Evolutionary conservation across 1,140 invertebrate genomes (phyloP).

Genomic region (Akabosia matsudoensis): DNA sequence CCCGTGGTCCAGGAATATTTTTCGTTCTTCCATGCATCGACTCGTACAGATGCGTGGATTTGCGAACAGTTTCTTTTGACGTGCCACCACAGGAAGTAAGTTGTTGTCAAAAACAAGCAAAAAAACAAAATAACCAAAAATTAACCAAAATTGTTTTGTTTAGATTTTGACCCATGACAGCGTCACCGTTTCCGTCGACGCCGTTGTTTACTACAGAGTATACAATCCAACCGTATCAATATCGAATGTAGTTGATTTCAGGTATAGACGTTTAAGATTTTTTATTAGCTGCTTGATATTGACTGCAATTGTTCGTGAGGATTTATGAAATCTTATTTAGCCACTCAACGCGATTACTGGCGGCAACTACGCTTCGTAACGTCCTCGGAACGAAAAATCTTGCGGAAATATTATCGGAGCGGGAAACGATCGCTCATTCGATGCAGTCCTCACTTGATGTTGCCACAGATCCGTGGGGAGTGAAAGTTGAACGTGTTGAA

Average conservation of each 20-base stretch:
- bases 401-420: conserved; percentile 82
- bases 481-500: conserved; percentile 84
- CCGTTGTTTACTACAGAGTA: conserved; percentile 64
- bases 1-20: conserved; percentile 51
- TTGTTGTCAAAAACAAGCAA: neutral
- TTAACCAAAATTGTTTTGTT: neutral
- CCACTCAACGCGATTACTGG: conserved; percentile 78
- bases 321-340: conserved; percentile 52
- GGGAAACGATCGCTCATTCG: conserved; percentile 82
- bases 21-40: conserved; percentile 62
- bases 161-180: conserved; percentile 58
- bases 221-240: neutral
- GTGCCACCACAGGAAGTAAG: conserved; percentile 59
- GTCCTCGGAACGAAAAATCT: conserved; percentile 89
- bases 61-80: conserved; percentile 58
- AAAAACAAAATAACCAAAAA: neutral
- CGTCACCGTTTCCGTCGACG: conserved; percentile 61
- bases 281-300: neutral
- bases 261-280: neutral
- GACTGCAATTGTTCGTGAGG: neutral
- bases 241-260: conserved; percentile 47
- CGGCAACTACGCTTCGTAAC: conserved; percentile 81
- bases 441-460: conserved; percentile 81
- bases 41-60: conserved; percentile 57
- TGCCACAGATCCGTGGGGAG: conserved; percentile 93